Evolutionary conservation across 2,113 vertebrate species (phyloP), one percentile per base, ranked within the genome.

Genomic region (Pogona vitticeps): DNA sequence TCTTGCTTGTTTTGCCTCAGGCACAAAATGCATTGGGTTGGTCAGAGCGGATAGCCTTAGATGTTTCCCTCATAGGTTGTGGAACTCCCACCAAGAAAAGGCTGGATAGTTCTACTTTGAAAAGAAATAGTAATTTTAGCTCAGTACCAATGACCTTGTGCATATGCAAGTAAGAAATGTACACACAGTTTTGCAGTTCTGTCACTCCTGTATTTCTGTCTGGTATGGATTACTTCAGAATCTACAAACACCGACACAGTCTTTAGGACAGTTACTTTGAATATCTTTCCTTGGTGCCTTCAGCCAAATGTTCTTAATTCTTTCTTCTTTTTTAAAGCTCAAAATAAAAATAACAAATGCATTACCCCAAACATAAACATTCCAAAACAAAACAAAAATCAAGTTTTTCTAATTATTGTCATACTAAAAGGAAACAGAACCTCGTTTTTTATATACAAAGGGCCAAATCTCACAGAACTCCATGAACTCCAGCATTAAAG

Each of bases 351-450:
- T 40, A 36, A 36, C 68, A 86, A 78, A 86, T 79, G 52, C 33
- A 36, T 70, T 79, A 31, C 40, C 46, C 52, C 36, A 80, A 80
- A 63, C 21, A 18, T 80, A 63, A 80, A 80, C 36, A 80, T 28
- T 63, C 59, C 59, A 61, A 18, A 65, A 61, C 28, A 80, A 80
- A 67, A n/a, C n/a, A n/a, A 80, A 80, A 12, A 28, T 21, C 63
- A 31, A 79, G 63, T 79, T 85, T 79, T 85, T 78, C 42, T 42
- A 77, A 79, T 70, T 78, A n/a, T 78, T 71, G 46, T 33, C 38
- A 59, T 40, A 52, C n/a, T 72, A 38, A 59, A 80, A 79, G 71
- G 76, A 71, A 86, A 40, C 65, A 71, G 31, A 56, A 38, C 31
- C 4, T 52, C 33, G 10, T 31, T 59, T 9, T n/a, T 59, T 70